Base-by-base conservation (phyloP, 2,797 vertebrate species). In the Betta splendens region DNA sequence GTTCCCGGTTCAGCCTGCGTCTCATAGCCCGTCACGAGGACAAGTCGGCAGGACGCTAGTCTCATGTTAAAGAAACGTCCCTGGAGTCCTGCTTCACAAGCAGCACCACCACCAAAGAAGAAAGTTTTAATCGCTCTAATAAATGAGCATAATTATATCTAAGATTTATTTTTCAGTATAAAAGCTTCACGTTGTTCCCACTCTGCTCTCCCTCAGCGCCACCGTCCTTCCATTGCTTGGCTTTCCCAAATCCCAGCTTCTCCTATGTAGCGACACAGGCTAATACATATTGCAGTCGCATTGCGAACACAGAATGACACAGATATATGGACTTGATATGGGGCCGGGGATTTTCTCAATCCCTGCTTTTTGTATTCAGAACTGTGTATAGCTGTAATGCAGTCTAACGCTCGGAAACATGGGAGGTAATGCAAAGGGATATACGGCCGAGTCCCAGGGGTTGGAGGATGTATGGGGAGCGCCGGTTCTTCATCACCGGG, bases 31-130 rank as follows among this genome's bases (percentile, higher is more conserved):
- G 67, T 69, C 75, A 63, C 38, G 13, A 64, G 40, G 69, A 85
- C 69, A 69, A 81, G 76, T 77, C 64, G 42, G 61, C 56, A 55
- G 28, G 49, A 67, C 76, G 83, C 77, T 77, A 83, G 71, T 79
- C 84, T 85, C 50, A 54, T 49, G 23, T 58, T 69, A 56, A 80
- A 69, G 58, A 69, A 58, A 73, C 17, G 32, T 13, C 65, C 54
- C 47, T 2, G 37, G 75, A 45, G 57, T 44, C 61, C 38, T 21
- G 35, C 54, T 36, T 51, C 46, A 60, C 35, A 31, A 77, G 72
- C n/a, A 67, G 60, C 16, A 11, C 32, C 7, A 15, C 35, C 70
- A 61, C 72, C 54, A 67, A 51, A 69, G 51, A 23, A 43, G 45
- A 66, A 58, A 56, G 65, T 53, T 68, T 63, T 22, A 75, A 73